Base-by-base conservation (phyloP, 2,797 vertebrate species). In the Syngnathus rostellatus region DNA sequence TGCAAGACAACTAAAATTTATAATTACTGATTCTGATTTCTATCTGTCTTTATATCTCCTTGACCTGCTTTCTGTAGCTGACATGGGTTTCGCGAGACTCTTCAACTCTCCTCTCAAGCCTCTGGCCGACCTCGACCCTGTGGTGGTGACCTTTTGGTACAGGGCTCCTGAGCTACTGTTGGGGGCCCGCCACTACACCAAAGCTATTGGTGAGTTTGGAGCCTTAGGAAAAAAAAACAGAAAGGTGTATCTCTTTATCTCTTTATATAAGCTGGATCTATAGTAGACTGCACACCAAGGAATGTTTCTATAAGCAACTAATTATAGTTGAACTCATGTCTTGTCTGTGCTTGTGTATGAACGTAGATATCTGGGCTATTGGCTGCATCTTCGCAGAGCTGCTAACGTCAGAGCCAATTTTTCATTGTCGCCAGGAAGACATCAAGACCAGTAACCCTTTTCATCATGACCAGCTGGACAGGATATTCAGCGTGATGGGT, bases 71-170 rank as follows among this genome's bases (percentile, higher is more conserved):
- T 58, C 21, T 63, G 14, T 59, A 98, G 96, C 96, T 74, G 96
- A 99, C 85, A 99, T 99, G 97, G 97, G 97, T 85, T 99, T 99
- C 86, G 97, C 97, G 84, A 91, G 97, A 63, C 93, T 99, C 85
- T 99, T 99, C 92, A 98, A 99, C 92, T 98, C 97, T 88, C 97
- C 97, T 84, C 92, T 99, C 83, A 99, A 99, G 93, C 96, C 97
- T 78, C 93, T 99, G 93, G 97, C 97, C 38, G 97, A 99, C 90
- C 92, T 99, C 72, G 97, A 99, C 90, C 97, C 97, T 45, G 97
- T 99, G 88, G 97, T 99, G 78, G 96, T 98, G 83, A 98, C 97
- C 0, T 99, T 98, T 91, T 99, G 97, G 97, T 99, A 99, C 91
- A 90, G 96, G 85, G 97, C 97, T 80, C 97, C 97, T 67, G 97